Conservation (phyloP, 2,888 invertebrate species). For the Coecobrya sp. region DNA sequence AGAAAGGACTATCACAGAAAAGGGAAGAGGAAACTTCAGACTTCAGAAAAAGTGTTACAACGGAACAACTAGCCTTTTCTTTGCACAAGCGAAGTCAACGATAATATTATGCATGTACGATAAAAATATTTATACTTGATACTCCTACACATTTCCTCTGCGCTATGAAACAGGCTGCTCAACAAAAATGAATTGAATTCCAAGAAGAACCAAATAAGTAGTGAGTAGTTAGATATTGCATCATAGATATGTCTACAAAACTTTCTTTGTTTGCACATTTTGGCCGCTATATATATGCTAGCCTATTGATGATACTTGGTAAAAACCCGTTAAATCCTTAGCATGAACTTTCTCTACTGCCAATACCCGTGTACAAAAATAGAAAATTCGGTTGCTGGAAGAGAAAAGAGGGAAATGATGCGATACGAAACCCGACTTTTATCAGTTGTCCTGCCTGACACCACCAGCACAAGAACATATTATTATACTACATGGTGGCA, state of each 20-base stretch:
- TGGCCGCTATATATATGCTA: neutral
- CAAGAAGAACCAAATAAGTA: neutral
- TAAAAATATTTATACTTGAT: neutral
- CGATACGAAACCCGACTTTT: constrained; percentile 44
- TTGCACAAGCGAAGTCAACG: constrained; percentile 25
- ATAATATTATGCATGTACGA: constrained; percentile 63
- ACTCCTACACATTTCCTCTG: constrained; percentile 36
- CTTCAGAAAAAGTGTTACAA: constrained; percentile 60
- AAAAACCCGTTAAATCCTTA: constrained; percentile 52
- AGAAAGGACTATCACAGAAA: constrained; percentile 1
- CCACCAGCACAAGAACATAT: constrained; percentile 7
- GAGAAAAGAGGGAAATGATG: constrained; percentile 49
- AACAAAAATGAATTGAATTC: constrained; percentile 66
- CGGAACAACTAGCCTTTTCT: constrained; percentile 36
- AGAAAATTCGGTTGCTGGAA: neutral
- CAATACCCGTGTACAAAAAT: neutral
- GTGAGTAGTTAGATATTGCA: neutral
- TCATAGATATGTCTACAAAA: constrained; percentile 16
- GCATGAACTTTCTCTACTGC: constrained; percentile 41
- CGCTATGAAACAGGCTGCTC: constrained; percentile 1
- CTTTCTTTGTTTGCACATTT: constrained; percentile 26
- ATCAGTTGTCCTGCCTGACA: constrained; percentile 4
- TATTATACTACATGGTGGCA: neutral
- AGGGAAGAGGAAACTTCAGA: constrained; percentile 42
- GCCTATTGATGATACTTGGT: constrained; percentile 24